Evolutionary conservation across 1,140 invertebrate genomes (phyloP), one percentile per base, ranked within the genome.

Genomic region (Lasioglossum albipes): DNA sequence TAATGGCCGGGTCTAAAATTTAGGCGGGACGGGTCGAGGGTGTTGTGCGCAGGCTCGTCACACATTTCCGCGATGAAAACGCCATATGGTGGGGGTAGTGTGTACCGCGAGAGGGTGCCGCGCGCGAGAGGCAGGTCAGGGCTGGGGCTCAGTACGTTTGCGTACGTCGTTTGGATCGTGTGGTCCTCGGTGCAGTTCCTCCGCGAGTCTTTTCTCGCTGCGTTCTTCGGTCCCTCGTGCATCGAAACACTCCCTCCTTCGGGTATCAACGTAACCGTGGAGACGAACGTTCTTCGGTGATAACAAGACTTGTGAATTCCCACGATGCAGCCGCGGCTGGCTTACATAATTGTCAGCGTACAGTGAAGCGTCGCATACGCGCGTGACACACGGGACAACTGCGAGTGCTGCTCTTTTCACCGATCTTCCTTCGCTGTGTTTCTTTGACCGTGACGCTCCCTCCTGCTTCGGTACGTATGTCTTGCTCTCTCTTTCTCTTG

Each of bases 101-200:
- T 74, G 77, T 54, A 54, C 78, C 77, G 87, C 79, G 82, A 87
- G 81, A 81, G 80, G 87, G 85, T 85, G 89, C 70, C 81, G 62
- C 57, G 62, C 57, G 62, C 82, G 83, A 90, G 83, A 90, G 89
- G 88, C 88, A 89, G 89, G 89, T 90, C 89, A 90, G 89, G 88
- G 89, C 87, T 87, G 85, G 88, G 88, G 86, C 84, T 87, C 88
- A 88, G 85, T 88, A 73, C 74, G 85, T 69, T 86, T 70, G 74
- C 83, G 78, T 82, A 73, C 83, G 67, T 59, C 71, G 76, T 77
- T 20, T 62, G 12, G 61, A 79, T 74, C 12, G 73, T 54, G 31
- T 77, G 27, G 65, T 31, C 41, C 41, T 18, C 5, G 5, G 52
- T 41, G 41, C 41, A 65, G 42, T 68, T 68, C 72, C 41, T 80